Percentiles rank a stretch among this genome's conserved stretches.
These are phyloP conservation scores for Redunca redunca DNA, from an alignment of 2,113 vertebrate species.

Conservation along the genomic window DNA sequence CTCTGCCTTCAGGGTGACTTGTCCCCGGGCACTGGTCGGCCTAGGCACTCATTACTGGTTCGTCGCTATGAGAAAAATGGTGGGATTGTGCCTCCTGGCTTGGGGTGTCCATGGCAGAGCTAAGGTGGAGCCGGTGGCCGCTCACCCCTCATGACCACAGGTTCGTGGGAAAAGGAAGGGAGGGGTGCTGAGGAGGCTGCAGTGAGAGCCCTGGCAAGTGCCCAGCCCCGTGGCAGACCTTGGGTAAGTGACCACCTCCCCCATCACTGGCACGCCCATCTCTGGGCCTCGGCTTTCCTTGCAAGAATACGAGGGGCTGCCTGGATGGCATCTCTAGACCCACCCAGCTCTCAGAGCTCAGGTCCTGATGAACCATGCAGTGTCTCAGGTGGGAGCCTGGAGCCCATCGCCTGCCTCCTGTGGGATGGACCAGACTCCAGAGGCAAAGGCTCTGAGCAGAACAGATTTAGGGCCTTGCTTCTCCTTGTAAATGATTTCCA, in stretches of 20 bases:
- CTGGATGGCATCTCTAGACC: neutral
- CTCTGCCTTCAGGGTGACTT: neutral
- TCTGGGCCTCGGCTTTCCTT: neutral
- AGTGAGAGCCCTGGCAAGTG: rapidly evolving
- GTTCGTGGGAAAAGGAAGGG: neutral
- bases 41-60: neutral
- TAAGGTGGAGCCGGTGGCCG: neutral
- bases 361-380: neutral
- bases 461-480: neutral
- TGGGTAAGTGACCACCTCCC: neutral
- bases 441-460: neutral
- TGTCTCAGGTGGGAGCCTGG: neutral
- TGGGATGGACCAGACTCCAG: neutral
- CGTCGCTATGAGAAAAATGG: neutral
- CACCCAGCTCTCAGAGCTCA: neutral
- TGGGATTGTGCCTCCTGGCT: neutral
- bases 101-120: neutral
- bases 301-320: neutral
- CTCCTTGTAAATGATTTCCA: neutral
- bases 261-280: neutral
- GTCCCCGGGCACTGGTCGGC: too few relatives aligned
- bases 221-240: neutral
- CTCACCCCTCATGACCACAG: neutral
- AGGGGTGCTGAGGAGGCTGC: neutral
- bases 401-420: neutral